Conservation (phyloP, 2,888 invertebrate species). For the Xestia xanthographa region DNA sequence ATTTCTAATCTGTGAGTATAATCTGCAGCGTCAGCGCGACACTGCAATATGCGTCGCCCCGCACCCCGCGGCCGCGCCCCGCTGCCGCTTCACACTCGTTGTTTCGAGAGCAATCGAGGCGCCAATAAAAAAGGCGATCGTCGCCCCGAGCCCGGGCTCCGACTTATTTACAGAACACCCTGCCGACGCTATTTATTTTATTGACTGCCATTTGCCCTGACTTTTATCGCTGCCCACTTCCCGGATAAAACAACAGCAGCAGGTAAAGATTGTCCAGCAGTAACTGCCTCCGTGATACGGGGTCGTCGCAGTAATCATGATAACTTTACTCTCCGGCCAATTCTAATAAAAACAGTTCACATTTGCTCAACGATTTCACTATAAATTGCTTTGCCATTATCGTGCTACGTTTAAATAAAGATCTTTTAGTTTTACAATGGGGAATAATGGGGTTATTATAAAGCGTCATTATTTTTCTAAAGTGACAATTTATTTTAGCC, state of each 20-base stretch:
- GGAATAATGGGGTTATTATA: conserved; percentile 43
- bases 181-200: conserved; percentile 90
- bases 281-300: conserved; percentile 55
- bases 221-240: conserved; percentile 89
- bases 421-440: conserved; percentile 34
- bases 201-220: conserved; percentile 90
- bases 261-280: conserved; percentile 79
- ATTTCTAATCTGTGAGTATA: conserved; percentile 86
- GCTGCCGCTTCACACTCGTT: conserved; percentile 81
- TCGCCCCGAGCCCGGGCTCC: conserved; percentile 86
- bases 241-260: conserved; percentile 87
- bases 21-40: conserved; percentile 86
- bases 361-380: conserved; percentile 53
- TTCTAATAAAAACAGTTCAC: conserved; percentile 54
- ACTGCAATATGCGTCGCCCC: conserved; percentile 81
- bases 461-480: conserved; percentile 21
- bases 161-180: conserved; percentile 91
- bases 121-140: conserved; percentile 91
- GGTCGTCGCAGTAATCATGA: conserved; percentile 65
- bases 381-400: conserved; percentile 34
- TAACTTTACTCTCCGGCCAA: conserved; percentile 54
- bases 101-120: conserved; percentile 91
- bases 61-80: conserved; percentile 61
- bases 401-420: conserved; percentile 23
- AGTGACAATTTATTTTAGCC: neutral